A percentile compares a stretch with the other conserved stretches of the same genome.
These are phyloP conservation scores for Pipa parva DNA, from an alignment of 2,113 vertebrate species.

Conservation along the genomic window DNA sequence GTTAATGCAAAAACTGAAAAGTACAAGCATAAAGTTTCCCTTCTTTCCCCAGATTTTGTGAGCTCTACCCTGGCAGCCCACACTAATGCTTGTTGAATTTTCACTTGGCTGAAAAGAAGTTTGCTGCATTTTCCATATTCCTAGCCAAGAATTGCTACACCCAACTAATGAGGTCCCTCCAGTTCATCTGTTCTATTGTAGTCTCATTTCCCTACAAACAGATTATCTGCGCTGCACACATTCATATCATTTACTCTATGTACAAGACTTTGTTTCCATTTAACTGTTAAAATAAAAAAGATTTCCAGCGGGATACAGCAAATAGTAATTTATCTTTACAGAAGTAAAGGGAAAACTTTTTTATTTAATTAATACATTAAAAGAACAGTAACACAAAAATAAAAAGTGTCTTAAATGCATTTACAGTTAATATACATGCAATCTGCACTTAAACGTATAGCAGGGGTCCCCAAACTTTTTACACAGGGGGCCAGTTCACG, in stretches of 20 bases:
- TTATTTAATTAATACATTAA: too few species aligned
- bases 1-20: background rate
- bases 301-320: too few species aligned
- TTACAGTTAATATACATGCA: too few species aligned
- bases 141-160: constrained; percentile 27
- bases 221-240: background rate
- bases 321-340: too few species aligned
- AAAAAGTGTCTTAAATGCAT: too few species aligned
- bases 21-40: background rate
- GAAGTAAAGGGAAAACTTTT: too few species aligned
- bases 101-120: constrained; percentile 19
- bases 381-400: too few species aligned
- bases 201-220: background rate
- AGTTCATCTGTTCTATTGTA: constrained; percentile 8
- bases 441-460: too few species aligned
- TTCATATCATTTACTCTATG: too few species aligned
- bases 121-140: constrained; percentile 27
- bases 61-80: background rate
- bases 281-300: background rate
- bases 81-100: background rate
- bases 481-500: too few species aligned
- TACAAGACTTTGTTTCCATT: too few species aligned
- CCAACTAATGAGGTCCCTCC: constrained; percentile 2
- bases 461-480: too few species aligned
- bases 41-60: background rate